Base-by-base conservation (phyloP, 2,888 invertebrate genomes). In the Anticlea derivata region DNA sequence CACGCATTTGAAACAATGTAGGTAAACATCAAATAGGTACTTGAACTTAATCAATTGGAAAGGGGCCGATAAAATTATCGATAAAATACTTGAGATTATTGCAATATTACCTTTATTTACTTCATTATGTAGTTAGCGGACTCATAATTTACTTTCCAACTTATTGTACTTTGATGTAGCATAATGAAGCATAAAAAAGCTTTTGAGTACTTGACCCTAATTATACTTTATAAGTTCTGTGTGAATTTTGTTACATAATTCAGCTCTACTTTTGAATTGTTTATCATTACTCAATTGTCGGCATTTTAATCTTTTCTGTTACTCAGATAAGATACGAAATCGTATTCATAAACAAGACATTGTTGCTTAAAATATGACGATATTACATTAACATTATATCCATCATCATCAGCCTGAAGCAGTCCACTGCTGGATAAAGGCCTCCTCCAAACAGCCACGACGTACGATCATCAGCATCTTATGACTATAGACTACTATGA, bases 151-250 rank as follows among this genome's bases (percentile, higher is more conserved):
- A 26, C 20, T 17, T 39, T 12, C 7, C 3, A 7, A 13, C 8
- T 13, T 31, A 17, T 34, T 31, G 7, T 12, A 6, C 22, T 31
- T 40, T 24, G 3, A 34, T 24, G n/a, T 24, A 17, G 6, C 24
- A 11, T 30, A 43, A 43, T 43, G 11, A 26, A 38, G 37, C 37
- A 13, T 50, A 43, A 43, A 46, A 43, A 37, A 17, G 13, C 1
- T 27, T 35, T 45, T 22, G 12, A 12, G 23, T 12, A 26, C 31
- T 38, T 38, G 10, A 44, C 50, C 48, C 31, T 44, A 44, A 50
- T 50, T 50, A 29, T 35, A 27, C n/a, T 38, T 34, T 44, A 43
- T 12, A 39, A 49, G 29, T 44, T 49, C 24, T 37, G 38, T 44
- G 50, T 13, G 50, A 50, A 50, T 17, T 44, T 22, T 3, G 6